Conservation (phyloP, 2,113 vertebrate genomes). For the Dicrurus megarhynchus region DNA sequence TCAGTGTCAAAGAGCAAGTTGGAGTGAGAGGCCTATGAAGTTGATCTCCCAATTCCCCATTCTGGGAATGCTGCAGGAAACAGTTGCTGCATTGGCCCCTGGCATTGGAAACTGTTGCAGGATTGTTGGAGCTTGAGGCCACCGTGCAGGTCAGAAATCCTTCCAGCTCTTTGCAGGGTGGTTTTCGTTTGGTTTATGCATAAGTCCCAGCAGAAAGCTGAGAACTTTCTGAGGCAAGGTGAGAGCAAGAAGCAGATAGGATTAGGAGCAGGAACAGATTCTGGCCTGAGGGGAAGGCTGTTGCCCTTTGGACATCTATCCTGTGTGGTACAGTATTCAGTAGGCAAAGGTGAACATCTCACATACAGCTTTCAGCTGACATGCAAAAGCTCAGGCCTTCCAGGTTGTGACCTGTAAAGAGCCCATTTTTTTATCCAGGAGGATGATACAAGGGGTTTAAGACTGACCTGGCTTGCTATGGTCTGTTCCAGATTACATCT, state of each 20-base stretch:
- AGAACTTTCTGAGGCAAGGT: not conserved
- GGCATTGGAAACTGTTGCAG: rapidly evolving
- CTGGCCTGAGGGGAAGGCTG: not conserved
- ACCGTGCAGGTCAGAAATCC: not conserved
- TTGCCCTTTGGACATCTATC: not conserved
- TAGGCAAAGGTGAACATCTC: not conserved
- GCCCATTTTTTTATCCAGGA: not conserved
- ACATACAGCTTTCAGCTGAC: not conserved
- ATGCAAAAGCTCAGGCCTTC: not conserved
- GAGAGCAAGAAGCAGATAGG: not conserved
- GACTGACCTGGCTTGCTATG: not conserved
- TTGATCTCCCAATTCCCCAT: not conserved
- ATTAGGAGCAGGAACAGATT: not conserved
- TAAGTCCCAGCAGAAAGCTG: not conserved
- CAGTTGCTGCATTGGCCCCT: not conserved
- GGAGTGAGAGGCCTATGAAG: not conserved
- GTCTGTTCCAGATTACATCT: not conserved
- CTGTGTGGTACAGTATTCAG: not conserved
- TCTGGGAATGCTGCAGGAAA: not conserved
- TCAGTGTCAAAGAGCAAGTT: not conserved
- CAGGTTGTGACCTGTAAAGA: not conserved
- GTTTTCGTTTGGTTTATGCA: not conserved
- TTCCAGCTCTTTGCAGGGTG: not conserved
- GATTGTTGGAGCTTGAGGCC: not conserved
- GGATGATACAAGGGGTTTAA: not conserved